Evolutionary conservation across 2,113 vertebrate species (phyloP), one percentile per base, ranked within the genome.

Genomic region (Conger conger): DNA sequence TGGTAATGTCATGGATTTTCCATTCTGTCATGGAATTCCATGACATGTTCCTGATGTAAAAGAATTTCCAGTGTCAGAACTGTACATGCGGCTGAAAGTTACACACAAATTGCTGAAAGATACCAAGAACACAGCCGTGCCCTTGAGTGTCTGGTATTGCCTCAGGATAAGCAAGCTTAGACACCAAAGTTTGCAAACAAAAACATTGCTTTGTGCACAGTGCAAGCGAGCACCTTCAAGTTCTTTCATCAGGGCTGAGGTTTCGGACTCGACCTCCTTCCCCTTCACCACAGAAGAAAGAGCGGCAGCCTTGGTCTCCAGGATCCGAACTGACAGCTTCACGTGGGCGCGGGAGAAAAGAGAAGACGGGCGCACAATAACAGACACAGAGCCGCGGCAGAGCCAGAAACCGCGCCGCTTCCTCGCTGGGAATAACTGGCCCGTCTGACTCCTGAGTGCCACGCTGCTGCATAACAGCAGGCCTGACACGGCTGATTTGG

Each of bases 181-280:
- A 23, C 20, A 20, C 60, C 20, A 4, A n/a, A 27, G 60, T 27
- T n/a, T 68, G 60, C 7, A 20, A 68, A 68, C 60, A 68, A 68
- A 57, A 68, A 9, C 60, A 68, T 17, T 57, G 18, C 54, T 57
- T 57, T 57, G 54, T 20, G 54, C 13, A 16, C 54, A 20, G 42
- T 54, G 79, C 40, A 80, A 85, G 30, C 42, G 2, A 1, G 78
- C 92, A 98, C 98, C 93, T 89, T 97, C 93, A 80, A 98, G 82
- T 79, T 92, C 93, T 81, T 89, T 91, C 91, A 94, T 90, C 86
- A 99, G 92, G 30, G 90, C 82, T 77, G 93, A 86, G 0, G 93
- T 88, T 38, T 96, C 90, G 0, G 91, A 93, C 82, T 97, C 91
- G 0, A 93, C 92, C 1, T 93, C 90, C 79, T 96, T 96, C 45